Base-by-base conservation (phyloP, 2,888 invertebrate genomes). In the Melieria picta region DNA sequence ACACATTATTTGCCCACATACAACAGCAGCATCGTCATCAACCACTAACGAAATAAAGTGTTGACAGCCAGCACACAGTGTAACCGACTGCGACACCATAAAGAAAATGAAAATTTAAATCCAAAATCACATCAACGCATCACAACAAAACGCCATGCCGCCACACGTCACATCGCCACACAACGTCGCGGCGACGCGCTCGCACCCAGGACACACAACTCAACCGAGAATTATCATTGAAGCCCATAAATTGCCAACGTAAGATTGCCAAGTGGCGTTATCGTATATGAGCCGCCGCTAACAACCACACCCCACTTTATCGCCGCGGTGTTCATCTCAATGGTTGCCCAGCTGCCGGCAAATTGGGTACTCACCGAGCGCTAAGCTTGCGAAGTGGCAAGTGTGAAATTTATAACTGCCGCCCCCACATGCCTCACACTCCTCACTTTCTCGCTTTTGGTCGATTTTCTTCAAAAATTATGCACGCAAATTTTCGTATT, bases 161-260 rank as follows among this genome's bases (percentile, higher is more conserved):
- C 2, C 30, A 30, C 30, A 30, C 30, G 2, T 30, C 30, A 30
- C 30, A 30, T 30, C 30, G 30, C 30, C 30, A 30, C 30, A 30
- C 30, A 30, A 30, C 30, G 30, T 30, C 30, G 30, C 30, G 30
- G 1, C 3, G 30, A 30, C 30, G 30, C 30, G 30, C 1, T 30
- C 30, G 16, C 56, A 48, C 66, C 50, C 57, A 58, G 45, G 52
- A 52, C 46, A 60, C 50, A 56, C 62, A 62, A 69, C 47, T 2
- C 30, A 30, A 30, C 56, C 16, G 62, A 52, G 30, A 62, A 69
- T 69, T 69, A 62, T 69, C 62, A 62, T 61, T 52, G 62, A 69
- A 52, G 16, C 52, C 56, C 30, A 69, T 62, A 69, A 69, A 62
- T 69, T 69, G 52, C 46, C n/a, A 45, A n/a, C 58, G 56, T 65